Evolutionary conservation across 1,140 invertebrate genomes (phyloP).

Genomic region (Wasmannia auropunctata): DNA sequence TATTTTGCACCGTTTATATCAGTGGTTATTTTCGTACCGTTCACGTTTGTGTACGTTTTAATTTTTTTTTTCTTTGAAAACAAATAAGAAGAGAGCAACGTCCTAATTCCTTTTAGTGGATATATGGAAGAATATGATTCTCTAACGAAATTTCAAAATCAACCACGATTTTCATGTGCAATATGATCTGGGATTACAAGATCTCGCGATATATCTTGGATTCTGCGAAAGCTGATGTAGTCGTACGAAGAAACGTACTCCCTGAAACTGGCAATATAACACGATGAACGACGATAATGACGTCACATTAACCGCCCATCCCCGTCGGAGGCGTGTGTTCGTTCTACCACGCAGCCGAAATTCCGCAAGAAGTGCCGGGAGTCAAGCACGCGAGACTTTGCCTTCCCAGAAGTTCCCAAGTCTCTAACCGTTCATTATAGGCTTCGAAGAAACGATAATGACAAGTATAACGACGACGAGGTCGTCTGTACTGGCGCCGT

Average conservation of each 20-base stretch:
- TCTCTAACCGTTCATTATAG: neutral
- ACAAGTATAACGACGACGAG: conserved; percentile 30
- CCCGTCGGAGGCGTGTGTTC: too few relatives aligned
- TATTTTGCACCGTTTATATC: neutral
- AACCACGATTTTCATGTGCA: neutral
- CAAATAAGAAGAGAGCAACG: neutral
- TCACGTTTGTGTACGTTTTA: neutral
- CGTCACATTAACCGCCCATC: neutral
- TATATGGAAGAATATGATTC: neutral
- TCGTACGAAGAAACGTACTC: neutral
- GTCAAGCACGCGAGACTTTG: neutral
- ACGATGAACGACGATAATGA: neutral
- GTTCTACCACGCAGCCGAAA: neutral
- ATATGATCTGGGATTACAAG: neutral
- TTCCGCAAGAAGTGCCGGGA: neutral
- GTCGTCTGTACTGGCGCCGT: neutral
- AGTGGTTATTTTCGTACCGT: neutral
- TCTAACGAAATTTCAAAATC: neutral
- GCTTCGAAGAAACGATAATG: conserved; percentile 24
- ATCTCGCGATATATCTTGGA: neutral
- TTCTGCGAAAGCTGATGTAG: conserved; percentile 1
- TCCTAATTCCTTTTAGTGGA: neutral
- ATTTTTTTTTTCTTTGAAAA: neutral
- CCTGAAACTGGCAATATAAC: neutral
- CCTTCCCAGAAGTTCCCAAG: neutral